A percentile compares a stretch with the other conserved stretches of the same genome.
These are phyloP conservation scores for Centropyge bicolor DNA, from an alignment of 2,797 vertebrate species.

Conservation along the genomic window DNA sequence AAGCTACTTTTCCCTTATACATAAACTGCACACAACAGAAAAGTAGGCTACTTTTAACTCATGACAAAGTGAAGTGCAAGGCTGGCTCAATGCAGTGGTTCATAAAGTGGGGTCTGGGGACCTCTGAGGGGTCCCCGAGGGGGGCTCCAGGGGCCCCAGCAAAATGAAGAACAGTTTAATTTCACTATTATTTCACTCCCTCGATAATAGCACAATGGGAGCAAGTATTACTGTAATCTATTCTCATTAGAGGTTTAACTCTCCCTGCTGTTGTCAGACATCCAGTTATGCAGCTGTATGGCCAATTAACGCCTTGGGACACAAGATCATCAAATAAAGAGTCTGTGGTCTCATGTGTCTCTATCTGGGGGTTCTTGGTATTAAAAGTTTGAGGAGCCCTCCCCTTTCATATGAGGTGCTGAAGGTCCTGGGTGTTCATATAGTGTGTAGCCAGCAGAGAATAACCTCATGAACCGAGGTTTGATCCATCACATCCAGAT, in stretches of 20 bases:
- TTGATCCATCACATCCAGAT: constrained; percentile 64
- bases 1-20: neutral
- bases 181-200: constrained; percentile 53
- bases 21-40: constrained; percentile 4
- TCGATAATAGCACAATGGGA: constrained; percentile 54
- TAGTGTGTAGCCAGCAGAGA: constrained; percentile 47
- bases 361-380: constrained; percentile 41
- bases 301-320: constrained; percentile 54
- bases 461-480: constrained; percentile 66
- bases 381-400: constrained; percentile 64
- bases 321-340: constrained; percentile 28
- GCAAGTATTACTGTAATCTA: constrained; percentile 57
- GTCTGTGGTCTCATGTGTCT: constrained; percentile 18
- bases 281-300: constrained; percentile 38
- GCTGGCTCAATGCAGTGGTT: constrained; percentile 27
- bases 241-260: constrained; percentile 64
- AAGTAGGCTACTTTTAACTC: constrained; percentile 1
- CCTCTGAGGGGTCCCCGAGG: constrained; percentile 35
- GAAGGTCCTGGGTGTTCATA: constrained; percentile 52
- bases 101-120: constrained; percentile 37
- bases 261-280: constrained; percentile 52
- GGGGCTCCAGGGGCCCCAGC: constrained; percentile 33
- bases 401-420: constrained; percentile 45
- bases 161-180: constrained; percentile 62
- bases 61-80: constrained; percentile 28